Evolutionary conservation across 2,888 invertebrate species (phyloP).

Genomic region (Himalopsyche tibetana): DNA sequence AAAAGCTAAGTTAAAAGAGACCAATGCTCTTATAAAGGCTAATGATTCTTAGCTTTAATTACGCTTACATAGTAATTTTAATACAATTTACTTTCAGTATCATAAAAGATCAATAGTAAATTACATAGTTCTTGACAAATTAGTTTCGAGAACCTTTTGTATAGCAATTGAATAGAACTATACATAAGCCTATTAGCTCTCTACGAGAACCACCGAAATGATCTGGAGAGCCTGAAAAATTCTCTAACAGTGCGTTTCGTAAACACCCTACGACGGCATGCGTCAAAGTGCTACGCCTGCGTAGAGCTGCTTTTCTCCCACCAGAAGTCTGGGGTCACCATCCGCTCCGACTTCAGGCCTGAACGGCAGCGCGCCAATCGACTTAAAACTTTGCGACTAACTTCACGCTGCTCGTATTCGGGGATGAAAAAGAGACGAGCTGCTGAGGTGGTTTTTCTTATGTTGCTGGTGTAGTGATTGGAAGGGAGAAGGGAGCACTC

Average conservation of each 20-base stretch:
- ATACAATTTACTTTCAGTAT: too few species aligned
- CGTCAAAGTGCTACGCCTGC: slow-evolving; percentile 14
- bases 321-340: slow-evolving; percentile 17
- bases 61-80: too few species aligned
- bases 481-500: slow-evolving; percentile 11
- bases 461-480: slow-evolving; percentile 21
- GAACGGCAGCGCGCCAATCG: slow-evolving; percentile 21
- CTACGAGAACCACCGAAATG: neutral
- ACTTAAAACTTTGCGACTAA: neutral
- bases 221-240: neutral
- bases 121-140: too few species aligned
- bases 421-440: slow-evolving; percentile 10
- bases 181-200: neutral
- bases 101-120: too few species aligned
- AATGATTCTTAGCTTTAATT: too few species aligned
- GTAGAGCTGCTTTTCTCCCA: neutral
- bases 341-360: slow-evolving; percentile 4
- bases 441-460: slow-evolving; percentile 3
- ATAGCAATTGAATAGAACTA: too few species aligned
- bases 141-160: too few species aligned
- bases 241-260: slow-evolving; percentile 16
- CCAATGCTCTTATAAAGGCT: too few species aligned
- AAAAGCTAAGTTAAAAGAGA: too few species aligned
- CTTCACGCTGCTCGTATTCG: slow-evolving; percentile 14
- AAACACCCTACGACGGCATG: slow-evolving; percentile 30